These are phyloP conservation scores for Pitangus sulphuratus DNA, from an alignment of 2,797 vertebrate species.

Conservation along the genomic window DNA sequence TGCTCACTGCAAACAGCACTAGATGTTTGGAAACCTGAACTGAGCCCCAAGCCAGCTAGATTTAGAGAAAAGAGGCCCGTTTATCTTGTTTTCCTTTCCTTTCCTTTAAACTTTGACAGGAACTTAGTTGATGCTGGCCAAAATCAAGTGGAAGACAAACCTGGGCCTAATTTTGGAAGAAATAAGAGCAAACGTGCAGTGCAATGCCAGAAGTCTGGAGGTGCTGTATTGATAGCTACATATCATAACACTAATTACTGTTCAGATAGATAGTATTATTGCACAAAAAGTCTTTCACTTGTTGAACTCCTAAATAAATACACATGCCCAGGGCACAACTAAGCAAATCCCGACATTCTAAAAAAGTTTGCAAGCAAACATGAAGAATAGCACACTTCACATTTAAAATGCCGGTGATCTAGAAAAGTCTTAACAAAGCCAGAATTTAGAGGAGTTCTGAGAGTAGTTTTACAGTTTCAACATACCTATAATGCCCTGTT, in stretches of 20 bases:
- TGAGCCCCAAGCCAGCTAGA: neutral
- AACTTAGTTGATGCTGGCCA: neutral
- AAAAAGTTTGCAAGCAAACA: neutral
- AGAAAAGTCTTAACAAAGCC: neutral
- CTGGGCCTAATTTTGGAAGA: neutral
- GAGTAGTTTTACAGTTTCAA: neutral
- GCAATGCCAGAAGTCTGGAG: neutral
- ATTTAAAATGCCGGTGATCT: neutral
- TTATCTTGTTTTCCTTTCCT: neutral
- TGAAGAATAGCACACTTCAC: neutral
- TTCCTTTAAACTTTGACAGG: neutral
- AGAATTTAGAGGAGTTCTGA: neutral
- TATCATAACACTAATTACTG: neutral
- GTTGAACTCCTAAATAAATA: neutral
- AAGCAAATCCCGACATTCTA: neutral
- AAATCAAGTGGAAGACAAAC: rapidly evolving
- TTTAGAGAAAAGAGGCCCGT: neutral
- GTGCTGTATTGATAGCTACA: neutral
- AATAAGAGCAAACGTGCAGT: neutral
- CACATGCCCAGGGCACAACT: neutral
- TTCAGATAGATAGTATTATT: neutral
- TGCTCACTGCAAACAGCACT: neutral
- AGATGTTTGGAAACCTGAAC: neutral
- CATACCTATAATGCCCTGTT: neutral
- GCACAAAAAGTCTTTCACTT: neutral